Base-by-base conservation (phyloP, 2,113 vertebrate species). In the Ciconia boyciana region DNA sequence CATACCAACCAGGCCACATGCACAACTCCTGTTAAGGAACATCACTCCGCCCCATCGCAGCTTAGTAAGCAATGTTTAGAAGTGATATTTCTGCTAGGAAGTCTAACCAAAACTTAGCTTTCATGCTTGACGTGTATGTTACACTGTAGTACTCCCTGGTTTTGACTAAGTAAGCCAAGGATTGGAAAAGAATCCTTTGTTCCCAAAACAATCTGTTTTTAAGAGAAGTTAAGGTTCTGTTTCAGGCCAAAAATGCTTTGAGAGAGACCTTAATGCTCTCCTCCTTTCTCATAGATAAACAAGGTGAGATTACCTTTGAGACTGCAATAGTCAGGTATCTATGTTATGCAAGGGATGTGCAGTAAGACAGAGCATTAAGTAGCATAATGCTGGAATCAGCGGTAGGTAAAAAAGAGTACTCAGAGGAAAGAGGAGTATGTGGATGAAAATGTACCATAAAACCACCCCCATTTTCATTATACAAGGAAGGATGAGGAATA, bases 121-220 rank as follows among this genome's bases (percentile, higher is more conserved):
- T 41, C 25, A 3, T 8, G 10, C 29, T 14, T 32, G 48, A 25
- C 24, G 4, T 0, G 0, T 16, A 2, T 3, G 3, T 46, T 18
- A 32, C 16, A 8, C 62, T 19, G 20, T 3, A 22, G 39, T 16
- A 39, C n/a, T 52, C 51, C 85, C 29, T 24, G 46, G 17, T 4
- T 87, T 89, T 72, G 44, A 76, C 52, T n/a, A n/a, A 57, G 16
- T 14, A 17, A 83, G 16, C 25, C 25, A 36, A 62, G 62, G 52
- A 10, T 2, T n/a, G 26, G 26, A 64, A 34, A 2, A 54, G 36
- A 64, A 55, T 15, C 36, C n/a, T 62, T 88, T 93, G 39, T 54
- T 74, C 43, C 18, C 32, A 80, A 75, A 83, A 5, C 32, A 68
- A 22, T 34, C 39, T 55, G 34, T 1, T 81, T 80, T 70, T 36